Conservation (phyloP, 2,888 invertebrate genomes). For the Noctua janthina region DNA sequence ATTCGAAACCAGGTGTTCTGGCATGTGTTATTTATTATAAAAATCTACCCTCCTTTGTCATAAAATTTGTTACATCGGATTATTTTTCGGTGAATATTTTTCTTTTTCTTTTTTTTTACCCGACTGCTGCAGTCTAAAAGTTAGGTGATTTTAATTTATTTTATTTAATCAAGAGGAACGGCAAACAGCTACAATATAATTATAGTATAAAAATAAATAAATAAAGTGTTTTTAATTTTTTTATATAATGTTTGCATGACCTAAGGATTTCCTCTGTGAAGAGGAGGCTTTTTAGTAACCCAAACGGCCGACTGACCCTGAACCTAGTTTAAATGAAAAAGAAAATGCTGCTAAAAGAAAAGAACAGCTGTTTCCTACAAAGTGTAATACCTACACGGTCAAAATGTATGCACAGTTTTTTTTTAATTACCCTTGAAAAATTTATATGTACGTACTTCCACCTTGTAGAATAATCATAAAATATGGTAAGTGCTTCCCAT, state of each 20-base stretch:
- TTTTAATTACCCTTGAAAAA: no score
- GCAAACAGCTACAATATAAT: no score
- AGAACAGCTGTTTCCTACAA: no score
- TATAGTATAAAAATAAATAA: no score
- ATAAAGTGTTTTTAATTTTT: no score
- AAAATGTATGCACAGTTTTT: no score
- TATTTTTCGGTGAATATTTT: neutral
- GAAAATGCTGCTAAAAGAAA: no score
- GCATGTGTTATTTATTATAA: neutral
- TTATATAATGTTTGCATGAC: neutral
- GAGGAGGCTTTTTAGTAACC: no score
- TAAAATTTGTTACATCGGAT: neutral
- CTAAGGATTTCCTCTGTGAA: neutral
- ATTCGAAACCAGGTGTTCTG: neutral
- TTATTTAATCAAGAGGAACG: no score
- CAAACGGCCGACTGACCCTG: neutral
- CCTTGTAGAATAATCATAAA: neutral
- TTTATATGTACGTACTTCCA: no score
- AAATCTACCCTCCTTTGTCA: neutral
- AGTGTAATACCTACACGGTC: no score
- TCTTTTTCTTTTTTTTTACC: neutral
- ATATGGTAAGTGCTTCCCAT: conserved; percentile 6
- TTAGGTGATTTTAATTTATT: neutral
- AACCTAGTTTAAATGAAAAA: neutral
- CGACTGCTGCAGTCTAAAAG: neutral